Conservation (phyloP, 2,113 vertebrate genomes). For the Sclerurus mexicanus region DNA sequence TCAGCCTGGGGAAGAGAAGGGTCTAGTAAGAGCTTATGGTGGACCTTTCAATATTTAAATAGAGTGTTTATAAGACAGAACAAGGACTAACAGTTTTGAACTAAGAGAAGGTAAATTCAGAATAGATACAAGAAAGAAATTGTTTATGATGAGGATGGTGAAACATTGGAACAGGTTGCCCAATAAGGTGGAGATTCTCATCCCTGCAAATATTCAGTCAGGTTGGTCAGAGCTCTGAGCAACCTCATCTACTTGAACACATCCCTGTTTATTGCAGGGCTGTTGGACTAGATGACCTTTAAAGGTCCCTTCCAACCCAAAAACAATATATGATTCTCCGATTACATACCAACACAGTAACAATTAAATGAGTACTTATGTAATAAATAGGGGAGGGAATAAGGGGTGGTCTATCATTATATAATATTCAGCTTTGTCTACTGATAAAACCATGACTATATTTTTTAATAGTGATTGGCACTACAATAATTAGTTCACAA, state of each 20-base stretch:
- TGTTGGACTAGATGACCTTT: neutral
- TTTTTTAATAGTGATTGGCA: neutral
- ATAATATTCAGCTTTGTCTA: neutral
- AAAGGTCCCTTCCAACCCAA: neutral
- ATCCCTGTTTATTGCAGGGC: neutral
- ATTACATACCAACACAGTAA: neutral
- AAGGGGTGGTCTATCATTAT: neutral
- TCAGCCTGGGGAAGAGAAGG: too few species aligned
- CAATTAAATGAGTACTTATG: neutral
- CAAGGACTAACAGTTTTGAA: neutral
- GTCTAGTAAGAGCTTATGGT: fast-evolving
- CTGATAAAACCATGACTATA: neutral
- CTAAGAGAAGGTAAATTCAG: neutral
- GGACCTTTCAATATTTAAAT: neutral
- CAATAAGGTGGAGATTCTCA: neutral
- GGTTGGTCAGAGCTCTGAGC: neutral
- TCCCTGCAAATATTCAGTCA: neutral
- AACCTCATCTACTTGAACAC: neutral
- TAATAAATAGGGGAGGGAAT: neutral
- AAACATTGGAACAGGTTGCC: neutral
- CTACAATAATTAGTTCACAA: neutral
- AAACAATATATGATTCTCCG: neutral
- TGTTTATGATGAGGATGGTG: neutral
- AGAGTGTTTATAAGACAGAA: neutral
- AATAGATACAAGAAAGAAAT: neutral